Base-by-base conservation (phyloP, 2,888 invertebrate genomes). In the Oscheius onirici region DNA sequence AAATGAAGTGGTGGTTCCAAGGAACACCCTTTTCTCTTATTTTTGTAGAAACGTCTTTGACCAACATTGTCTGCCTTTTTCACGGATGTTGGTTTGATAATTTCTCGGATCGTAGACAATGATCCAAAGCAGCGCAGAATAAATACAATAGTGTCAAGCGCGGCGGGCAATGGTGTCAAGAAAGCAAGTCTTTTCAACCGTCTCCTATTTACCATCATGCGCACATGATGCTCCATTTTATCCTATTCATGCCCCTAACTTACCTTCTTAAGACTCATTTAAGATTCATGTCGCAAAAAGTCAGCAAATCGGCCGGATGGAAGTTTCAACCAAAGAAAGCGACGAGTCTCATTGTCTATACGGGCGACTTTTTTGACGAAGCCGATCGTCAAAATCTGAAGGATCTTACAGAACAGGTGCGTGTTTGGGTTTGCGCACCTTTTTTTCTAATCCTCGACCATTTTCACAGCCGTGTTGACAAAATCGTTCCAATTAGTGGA, bases 301-400 rank as follows among this genome's bases (percentile, higher is more conserved):
- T 73, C 54, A 77, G 73, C 75, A 76, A 77, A 71, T 77, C 76
- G 46, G 75, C 76, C 46, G 78, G 79, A 20, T 79, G 79, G 79
- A 75, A 76, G 61, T 79, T 79, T 57, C 76, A 79, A 73, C 74
- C 76, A 34, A 71, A 72, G 65, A 74, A 78, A 60, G 73, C 71
- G 44, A 41, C 72, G 24, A 75, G 73, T 68, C 63, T 76, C 57
- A 76, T 78, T 63, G 68, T 76, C 43, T 78, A 76, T 58, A 72
- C 73, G 13, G 69, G 73, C 46, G 71, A 73, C 40, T 71, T 71
- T 49, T 49, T 49, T 34, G 76, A 76, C 26, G 73, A 76, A 15
- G 28, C 74, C 5, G 76, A 78, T 60, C 71, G 68, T 15, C 76
- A 74, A 52, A 63, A 73, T 40, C 67, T 78, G 66, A 74, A 76